Conservation (phyloP, 2,888 invertebrate genomes). For the Orthonevra nobilis region DNA sequence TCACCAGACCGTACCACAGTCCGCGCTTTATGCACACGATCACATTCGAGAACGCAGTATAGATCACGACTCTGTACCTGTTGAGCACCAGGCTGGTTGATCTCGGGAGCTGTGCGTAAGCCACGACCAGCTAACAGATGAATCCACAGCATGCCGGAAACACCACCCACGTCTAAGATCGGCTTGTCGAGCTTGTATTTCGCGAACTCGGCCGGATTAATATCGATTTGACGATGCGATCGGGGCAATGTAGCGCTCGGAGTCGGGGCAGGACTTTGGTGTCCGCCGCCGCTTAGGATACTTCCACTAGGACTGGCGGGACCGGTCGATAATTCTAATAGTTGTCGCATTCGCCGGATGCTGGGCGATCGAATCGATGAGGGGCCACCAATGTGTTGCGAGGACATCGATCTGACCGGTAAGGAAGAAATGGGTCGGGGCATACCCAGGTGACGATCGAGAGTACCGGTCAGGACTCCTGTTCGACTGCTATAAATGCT, state of each 20-base stretch:
- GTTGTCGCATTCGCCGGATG: slow-evolving; percentile 89
- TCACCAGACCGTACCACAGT: slow-evolving; percentile 98
- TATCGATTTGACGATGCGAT: slow-evolving; percentile 88
- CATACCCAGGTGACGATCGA: slow-evolving; percentile 84
- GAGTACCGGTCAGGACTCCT: slow-evolving; percentile 84
- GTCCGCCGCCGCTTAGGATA: slow-evolving; percentile 80
- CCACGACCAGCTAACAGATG: slow-evolving; percentile 94
- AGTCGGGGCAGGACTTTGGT: slow-evolving; percentile 88
- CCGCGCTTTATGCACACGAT: slow-evolving; percentile 96
- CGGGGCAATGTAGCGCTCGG: slow-evolving; percentile 89
- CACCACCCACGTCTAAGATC: slow-evolving; percentile 82
- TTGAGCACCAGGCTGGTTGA: slow-evolving; percentile 78
- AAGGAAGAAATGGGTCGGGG: slow-evolving; percentile 83
- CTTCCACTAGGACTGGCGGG: slow-evolving; percentile 82
- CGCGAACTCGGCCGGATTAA: slow-evolving; percentile 94
- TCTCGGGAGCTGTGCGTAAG: slow-evolving; percentile 87
- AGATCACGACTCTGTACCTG: slow-evolving; percentile 87
- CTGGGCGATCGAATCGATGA: slow-evolving; percentile 85
- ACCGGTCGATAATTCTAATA: slow-evolving; percentile 86
- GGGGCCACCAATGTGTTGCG: slow-evolving; percentile 85
- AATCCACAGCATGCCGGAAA: slow-evolving; percentile 94
- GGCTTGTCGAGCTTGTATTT: slow-evolving; percentile 94
- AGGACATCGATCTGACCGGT: slow-evolving; percentile 88
- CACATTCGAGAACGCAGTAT: slow-evolving; percentile 98
- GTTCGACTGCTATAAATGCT: slow-evolving; percentile 84